Percentiles rank a stretch among this genome's conserved stretches.
These are phyloP conservation scores for Odontamblyopus lacepedii DNA, from an alignment of 2,797 vertebrate genomes.

Conservation along the genomic window DNA sequence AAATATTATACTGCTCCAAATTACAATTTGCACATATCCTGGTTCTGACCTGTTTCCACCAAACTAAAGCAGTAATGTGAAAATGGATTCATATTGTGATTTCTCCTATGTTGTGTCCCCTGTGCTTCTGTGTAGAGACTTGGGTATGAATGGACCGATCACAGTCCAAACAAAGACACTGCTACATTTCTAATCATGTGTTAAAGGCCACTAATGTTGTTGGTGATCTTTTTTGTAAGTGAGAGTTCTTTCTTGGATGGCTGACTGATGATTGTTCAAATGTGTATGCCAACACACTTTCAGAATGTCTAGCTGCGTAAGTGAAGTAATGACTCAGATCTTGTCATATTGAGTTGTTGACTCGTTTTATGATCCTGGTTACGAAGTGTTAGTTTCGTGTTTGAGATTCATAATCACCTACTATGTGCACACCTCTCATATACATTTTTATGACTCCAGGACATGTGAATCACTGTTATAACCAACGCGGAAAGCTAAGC, in stretches of 20 bases:
- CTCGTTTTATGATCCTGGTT: constrained; percentile 26
- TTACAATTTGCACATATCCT: neutral
- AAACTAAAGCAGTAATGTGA: neutral
- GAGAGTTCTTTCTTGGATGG: neutral
- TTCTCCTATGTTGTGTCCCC: neutral
- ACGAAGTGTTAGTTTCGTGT: constrained; percentile 16
- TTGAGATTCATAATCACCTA: constrained; percentile 41
- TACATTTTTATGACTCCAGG: constrained; percentile 22
- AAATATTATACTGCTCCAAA: neutral
- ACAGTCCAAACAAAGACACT: neutral
- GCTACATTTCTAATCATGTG: neutral
- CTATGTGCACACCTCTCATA: constrained; percentile 30
- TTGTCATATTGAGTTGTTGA: constrained; percentile 15
- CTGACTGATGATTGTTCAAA: neutral
- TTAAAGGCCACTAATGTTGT: neutral
- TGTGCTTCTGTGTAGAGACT: neutral
- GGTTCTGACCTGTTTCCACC: neutral
- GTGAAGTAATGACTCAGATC: constrained; percentile 36
- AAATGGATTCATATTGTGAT: neutral
- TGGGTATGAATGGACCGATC: neutral
- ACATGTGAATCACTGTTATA: constrained; percentile 21
- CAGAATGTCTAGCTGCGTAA: constrained; percentile 7
- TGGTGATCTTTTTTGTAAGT: neutral
- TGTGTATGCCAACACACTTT: constrained; percentile 7
- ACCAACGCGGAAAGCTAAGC: constrained; percentile 13